These are phyloP conservation scores for Pyralis farinalis DNA, from an alignment of 2,888 invertebrate genomes.

Conservation along the genomic window DNA sequence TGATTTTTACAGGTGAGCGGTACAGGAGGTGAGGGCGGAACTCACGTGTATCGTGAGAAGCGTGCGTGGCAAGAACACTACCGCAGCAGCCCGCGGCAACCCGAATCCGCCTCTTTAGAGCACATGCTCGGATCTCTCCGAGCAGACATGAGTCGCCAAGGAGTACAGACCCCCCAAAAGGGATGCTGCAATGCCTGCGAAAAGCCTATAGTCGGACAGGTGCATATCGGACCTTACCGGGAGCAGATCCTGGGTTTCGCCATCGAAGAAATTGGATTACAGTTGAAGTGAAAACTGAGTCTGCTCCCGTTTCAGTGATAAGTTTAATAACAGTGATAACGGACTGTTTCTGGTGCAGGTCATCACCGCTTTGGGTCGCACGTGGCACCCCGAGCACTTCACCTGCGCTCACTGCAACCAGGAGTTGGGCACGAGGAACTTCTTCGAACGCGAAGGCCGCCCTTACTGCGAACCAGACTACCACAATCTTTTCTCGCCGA, in stretches of 20 bases:
- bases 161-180: slow-evolving; percentile 98
- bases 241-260: slow-evolving; percentile 5
- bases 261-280: slow-evolving; percentile 5
- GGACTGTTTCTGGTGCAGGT: slow-evolving; percentile 74
- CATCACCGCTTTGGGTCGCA: slow-evolving; percentile 97
- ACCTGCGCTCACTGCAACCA: slow-evolving; percentile 98
- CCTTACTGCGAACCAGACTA: slow-evolving; percentile 99
- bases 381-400: slow-evolving; percentile 99
- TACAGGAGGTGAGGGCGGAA: slow-evolving; percentile 66
- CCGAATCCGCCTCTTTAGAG: slow-evolving; percentile 81
- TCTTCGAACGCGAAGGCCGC: slow-evolving; percentile 97
- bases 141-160: slow-evolving; percentile 99
- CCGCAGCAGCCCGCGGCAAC: slow-evolving; percentile 79
- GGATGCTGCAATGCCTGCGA: slow-evolving; percentile 99
- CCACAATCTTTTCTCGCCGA: slow-evolving; percentile 98
- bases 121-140: slow-evolving; percentile 97
- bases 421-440: slow-evolving; percentile 97
- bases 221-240: slow-evolving; percentile 31
- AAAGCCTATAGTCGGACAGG: slow-evolving; percentile 99
- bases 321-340: slow-evolving; percentile 21
- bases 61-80: slow-evolving; percentile 78
- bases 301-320: slow-evolving; percentile 1
- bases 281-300: slow-evolving; percentile 10
- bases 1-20: slow-evolving; percentile 56
- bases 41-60: slow-evolving; percentile 84